Evolutionary conservation across 2,797 vertebrate genomes (phyloP), one percentile per base, ranked within the genome.

Genomic region (Amblyopsis hoosieri): DNA sequence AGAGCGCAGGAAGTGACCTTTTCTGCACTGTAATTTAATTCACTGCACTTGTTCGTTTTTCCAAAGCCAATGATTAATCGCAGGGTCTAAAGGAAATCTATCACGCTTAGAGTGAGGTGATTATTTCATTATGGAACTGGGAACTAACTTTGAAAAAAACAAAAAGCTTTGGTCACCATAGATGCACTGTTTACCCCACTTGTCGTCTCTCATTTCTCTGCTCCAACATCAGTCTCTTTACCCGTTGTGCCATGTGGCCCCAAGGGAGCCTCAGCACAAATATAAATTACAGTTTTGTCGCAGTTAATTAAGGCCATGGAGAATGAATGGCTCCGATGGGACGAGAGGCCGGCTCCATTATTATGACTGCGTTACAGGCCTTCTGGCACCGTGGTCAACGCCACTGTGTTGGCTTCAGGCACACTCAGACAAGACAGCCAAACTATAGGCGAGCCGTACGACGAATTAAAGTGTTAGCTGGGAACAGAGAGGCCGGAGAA

Each of bases 61-160:
- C 37, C 48, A 62, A 71, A 71, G 67, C 60, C 33, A 60, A 71
- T 85, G 85, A 92, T 90, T 87, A 88, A 91, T 90, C 64, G 64
- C 64, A 46, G 33, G 23, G 51, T 57, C 42, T 50, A 51, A 59
- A 37, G 51, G 52, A 78, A 80, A 87, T 87, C 79, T 77, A 84
- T 89, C 84, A 86, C 65, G 71, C 69, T 76, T 62, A 65, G 37
- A 59, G 53, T 63, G 71, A 78, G 82, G 74, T 81, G 80, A 86
- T 88, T 85, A 75, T 87, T 90, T 86, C 55, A 83, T 88, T 76
- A 86, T 67, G 57, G 49, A 77, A 76, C 69, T 77, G 85, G 51
- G 67, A 76, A 73, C 56, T 78, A 72, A 73, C 66, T 29, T 29
- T 29, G 23, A 4, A 29, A 29, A 19, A 29, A 29, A 29, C 23